Base-by-base conservation (phyloP, 2,888 invertebrate genomes). In the Harpalus rubripes region DNA sequence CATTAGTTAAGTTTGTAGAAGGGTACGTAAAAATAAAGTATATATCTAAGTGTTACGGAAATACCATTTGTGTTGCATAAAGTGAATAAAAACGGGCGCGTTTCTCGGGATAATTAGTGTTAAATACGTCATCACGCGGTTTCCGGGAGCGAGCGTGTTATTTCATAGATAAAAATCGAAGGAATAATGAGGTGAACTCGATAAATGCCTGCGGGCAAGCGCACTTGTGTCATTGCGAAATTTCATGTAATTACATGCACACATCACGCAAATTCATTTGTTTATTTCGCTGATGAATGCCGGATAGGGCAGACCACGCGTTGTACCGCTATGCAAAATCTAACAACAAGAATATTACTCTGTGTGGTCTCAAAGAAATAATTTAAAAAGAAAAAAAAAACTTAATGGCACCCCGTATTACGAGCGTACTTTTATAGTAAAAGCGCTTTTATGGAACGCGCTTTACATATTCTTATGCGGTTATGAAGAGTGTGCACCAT, bases 71-170 rank as follows among this genome's bases (percentile, higher is more conserved):
- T 32, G 78, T 56, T 78, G 78, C 78, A 78, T 32, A 76, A 52
- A 22, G 18, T 74, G 26, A 76, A 59, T 78, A 78, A 78, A 78
- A 78, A 78, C 78, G 12, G 56, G 12, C 58, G 56, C 56, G 10
- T 78, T 58, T 78, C 58, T 78, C 56, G 26, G 22, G n/a, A 78
- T 78, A 78, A 78, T 78, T 78, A 78, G 59, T 78, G 58, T 78
- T 78, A 78, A 78, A 78, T 78, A 78, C 78, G 41, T 78, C 78
- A 78, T 78, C 78, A 78, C 26, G 58, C 56, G 78, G 78, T 78
- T 78, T 78, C 78, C 78, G 78, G 78, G 78, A 78, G 78, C 58
- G 59, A 78, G 78, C 78, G 78, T 78, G 78, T 78, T 32, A 78
- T 76, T 44, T 52, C 44, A 58, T 26, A 78, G 78, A 78, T 78